phyloP scores from a whole-genome alignment of 2,113 vertebrate genomes.

The Lonchura striata region DNA sequence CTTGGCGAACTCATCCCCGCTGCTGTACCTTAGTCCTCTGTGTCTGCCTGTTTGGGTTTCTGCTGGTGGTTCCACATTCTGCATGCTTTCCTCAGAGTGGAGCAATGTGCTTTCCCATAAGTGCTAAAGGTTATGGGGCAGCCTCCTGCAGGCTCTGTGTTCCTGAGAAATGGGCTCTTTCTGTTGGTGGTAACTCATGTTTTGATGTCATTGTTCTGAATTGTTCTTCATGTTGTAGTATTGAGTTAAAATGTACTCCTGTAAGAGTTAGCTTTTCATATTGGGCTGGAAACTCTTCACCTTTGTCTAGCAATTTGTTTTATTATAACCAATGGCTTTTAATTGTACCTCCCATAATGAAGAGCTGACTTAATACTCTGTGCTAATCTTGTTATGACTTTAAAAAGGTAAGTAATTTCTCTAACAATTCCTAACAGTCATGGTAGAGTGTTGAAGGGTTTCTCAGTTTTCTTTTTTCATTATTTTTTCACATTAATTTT shows the following conservation, averaged over 20 bases:
- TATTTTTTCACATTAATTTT: constrained; percentile 64
- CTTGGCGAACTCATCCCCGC: constrained; percentile 69
- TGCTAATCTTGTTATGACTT: constrained; percentile 80
- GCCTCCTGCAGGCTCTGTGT: constrained; percentile 43
- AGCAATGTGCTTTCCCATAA: constrained; percentile 62
- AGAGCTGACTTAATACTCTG: constrained; percentile 80
- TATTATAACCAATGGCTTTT: constrained; percentile 76
- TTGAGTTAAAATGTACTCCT: constrained; percentile 67
- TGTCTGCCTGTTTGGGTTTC: constrained; percentile 57
- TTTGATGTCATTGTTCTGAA: constrained; percentile 60
- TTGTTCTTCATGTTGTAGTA: constrained; percentile 64
- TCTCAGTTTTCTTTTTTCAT: constrained; percentile 16
- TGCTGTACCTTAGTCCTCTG: constrained; percentile 54
- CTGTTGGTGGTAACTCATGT: constrained; percentile 53
- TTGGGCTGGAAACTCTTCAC: constrained; percentile 74
- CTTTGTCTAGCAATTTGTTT: constrained; percentile 70
- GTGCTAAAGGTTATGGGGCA: constrained; percentile 30
- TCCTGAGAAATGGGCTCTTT: constrained; percentile 50
- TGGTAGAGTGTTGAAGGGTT: constrained; percentile 61
- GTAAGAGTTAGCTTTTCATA: constrained; percentile 79
- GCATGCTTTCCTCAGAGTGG: constrained; percentile 70
- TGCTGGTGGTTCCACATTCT: constrained; percentile 71
- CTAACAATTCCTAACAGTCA: constrained; percentile 73
- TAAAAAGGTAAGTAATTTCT: constrained; percentile 82
- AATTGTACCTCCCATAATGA: constrained; percentile 81